Evolutionary conservation across 2,797 vertebrate genomes (phyloP).

Genomic region (Glyptemys insculpta): DNA sequence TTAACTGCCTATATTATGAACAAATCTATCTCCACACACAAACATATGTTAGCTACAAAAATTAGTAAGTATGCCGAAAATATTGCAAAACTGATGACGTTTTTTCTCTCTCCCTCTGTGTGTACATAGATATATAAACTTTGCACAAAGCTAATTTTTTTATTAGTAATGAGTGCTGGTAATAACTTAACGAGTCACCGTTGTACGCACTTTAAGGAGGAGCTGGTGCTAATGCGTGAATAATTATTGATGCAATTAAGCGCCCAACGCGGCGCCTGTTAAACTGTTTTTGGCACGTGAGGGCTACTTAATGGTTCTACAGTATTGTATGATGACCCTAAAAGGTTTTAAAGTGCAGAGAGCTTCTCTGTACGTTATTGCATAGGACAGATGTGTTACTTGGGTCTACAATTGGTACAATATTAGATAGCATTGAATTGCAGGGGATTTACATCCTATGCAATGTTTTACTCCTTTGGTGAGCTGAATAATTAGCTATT

Average conservation of each 20-base stretch:
- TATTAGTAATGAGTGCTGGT: constrained; percentile 75
- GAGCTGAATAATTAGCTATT: constrained; percentile 59
- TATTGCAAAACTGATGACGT: constrained; percentile 27
- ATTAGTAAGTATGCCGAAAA: constrained; percentile 50
- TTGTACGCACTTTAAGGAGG: constrained; percentile 65
- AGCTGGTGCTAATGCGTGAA: constrained; percentile 69
- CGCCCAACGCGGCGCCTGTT: constrained; percentile 54
- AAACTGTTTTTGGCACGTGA: constrained; percentile 72
- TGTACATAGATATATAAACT: constrained; percentile 6
- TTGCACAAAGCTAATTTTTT: constrained; percentile 74
- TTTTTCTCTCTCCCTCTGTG: not conserved
- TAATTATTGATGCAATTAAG: constrained; percentile 78
- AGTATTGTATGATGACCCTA: constrained; percentile 41
- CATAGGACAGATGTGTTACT: not conserved
- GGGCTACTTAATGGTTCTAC: constrained; percentile 55
- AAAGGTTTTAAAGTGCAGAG: constrained; percentile 13
- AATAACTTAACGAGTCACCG: constrained; percentile 75
- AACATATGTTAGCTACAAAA: not conserved
- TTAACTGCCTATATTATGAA: not conserved
- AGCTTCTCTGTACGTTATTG: constrained; percentile 2
- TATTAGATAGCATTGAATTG: not conserved
- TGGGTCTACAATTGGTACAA: not conserved
- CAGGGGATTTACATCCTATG: constrained; percentile 16
- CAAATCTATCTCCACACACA: not conserved
- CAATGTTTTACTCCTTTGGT: constrained; percentile 8